phyloP scores from a whole-genome alignment of 2,113 vertebrate genomes.

The mouse (Mus musculus) region DNA sequence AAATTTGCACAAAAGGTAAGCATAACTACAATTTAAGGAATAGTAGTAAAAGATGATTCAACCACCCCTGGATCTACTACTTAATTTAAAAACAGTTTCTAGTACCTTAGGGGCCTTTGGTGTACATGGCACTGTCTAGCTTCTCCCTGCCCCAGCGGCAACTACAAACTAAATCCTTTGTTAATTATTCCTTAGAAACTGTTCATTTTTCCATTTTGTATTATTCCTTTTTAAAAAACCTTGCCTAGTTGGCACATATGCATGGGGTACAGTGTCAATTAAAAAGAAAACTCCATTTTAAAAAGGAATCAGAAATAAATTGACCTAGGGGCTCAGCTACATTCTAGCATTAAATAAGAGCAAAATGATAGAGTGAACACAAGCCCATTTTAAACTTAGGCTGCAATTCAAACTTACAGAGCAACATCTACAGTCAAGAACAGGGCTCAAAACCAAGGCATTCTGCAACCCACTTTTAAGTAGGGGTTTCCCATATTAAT shows the following conservation, averaged over 20 bases:
- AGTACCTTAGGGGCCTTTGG: not conserved
- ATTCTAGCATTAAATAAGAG: too few species aligned
- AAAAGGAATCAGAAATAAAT: too few species aligned
- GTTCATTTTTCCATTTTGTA: conserved; percentile 27
- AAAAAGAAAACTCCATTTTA: too few species aligned
- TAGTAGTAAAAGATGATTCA: conserved; percentile 52
- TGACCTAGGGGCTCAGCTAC: too few species aligned
- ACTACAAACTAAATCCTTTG: not conserved
- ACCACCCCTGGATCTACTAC: not conserved
- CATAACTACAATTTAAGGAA: not conserved
- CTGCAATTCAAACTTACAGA: not conserved
- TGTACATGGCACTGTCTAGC: not conserved
- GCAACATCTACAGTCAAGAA: not conserved
- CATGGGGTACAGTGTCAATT: too few species aligned
- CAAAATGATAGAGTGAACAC: too few species aligned
- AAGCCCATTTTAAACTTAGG: too few species aligned
- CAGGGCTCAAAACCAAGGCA: not conserved
- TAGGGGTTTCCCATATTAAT: not conserved
- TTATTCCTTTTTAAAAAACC: not conserved
- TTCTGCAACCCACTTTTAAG: not conserved
- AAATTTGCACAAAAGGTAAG: conserved; percentile 43
- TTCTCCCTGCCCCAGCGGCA: not conserved
- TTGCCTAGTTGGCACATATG: not conserved
- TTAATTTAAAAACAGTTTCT: conserved; percentile 33
- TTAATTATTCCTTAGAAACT: conserved; percentile 26